phyloP scores from a whole-genome alignment of 2,797 vertebrate genomes.

The Protonibea diacanthus region DNA sequence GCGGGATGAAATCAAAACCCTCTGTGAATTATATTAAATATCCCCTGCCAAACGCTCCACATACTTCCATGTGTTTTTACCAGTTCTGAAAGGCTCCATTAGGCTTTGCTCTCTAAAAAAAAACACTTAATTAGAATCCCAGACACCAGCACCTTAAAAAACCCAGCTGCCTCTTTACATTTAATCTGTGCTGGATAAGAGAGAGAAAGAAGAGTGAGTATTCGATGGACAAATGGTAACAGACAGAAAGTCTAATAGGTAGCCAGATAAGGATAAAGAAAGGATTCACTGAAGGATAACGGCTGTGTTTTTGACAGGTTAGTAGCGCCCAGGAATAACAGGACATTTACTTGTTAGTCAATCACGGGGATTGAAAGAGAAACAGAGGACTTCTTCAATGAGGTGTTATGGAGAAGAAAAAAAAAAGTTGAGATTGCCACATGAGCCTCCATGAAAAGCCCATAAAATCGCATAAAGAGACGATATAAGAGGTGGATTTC shows the following conservation, averaged over 20 bases:
- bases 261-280: conserved; percentile 40
- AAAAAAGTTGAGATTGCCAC: conserved; percentile 27
- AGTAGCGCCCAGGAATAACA: conserved; percentile 13
- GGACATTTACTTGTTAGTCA: conserved; percentile 27
- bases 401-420: conserved; percentile 32
- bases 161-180: conserved; percentile 22
- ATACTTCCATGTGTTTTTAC: conserved; percentile 81
- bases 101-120: conserved; percentile 59
- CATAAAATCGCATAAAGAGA: conserved; percentile 54
- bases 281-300: conserved; percentile 30
- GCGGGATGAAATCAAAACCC: conserved; percentile 86
- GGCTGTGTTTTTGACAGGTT: conserved; percentile 50
- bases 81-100: conserved; percentile 71
- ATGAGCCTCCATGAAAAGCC: conserved; percentile 45
- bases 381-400: conserved; percentile 19
- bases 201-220: conserved; percentile 24
- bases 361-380: conserved; percentile 40
- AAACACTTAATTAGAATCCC: conserved; percentile 71
- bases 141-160: conserved; percentile 70
- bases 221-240: conserved; percentile 19
- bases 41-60: conserved; percentile 75
- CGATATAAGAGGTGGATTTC: conserved; percentile 51
- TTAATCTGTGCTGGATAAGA: conserved; percentile 6
- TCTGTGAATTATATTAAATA: conserved; percentile 83
- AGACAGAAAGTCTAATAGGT: conserved; percentile 32